Evolutionary conservation across 1,140 invertebrate species (phyloP).

Genomic region (Chironomus striatipennis): DNA sequence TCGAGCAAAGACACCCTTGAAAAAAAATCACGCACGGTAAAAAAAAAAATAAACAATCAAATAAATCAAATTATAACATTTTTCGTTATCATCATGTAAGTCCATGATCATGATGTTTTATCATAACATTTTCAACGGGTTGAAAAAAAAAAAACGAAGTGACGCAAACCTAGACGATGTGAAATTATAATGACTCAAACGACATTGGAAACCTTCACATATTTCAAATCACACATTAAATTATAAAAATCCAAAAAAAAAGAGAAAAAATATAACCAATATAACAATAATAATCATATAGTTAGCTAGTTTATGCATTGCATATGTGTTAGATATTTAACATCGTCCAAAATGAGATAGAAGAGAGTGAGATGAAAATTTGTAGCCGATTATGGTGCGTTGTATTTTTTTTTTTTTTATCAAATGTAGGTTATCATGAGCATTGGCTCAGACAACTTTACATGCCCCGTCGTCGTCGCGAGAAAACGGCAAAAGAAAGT

Average conservation of each 20-base stretch:
- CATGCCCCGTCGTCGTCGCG: background rate
- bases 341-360: background rate
- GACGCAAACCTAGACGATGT: background rate
- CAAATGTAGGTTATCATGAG: constrained; percentile 23
- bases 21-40: background rate
- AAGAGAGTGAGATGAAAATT: background rate
- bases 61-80: too few relatives aligned
- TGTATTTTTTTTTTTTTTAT: background rate
- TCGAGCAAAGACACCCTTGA: background rate
- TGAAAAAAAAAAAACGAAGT: too few relatives aligned
- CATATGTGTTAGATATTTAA: background rate
- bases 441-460: constrained; percentile 15
- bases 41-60: background rate
- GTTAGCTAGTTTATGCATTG: background rate
- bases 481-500: constrained; percentile 20
- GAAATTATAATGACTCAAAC: constrained; percentile 8
- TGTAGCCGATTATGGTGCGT: background rate
- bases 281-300: too few relatives aligned
- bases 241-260: background rate
- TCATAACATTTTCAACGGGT: background rate
- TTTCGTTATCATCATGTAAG: background rate
- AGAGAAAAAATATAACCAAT: too few relatives aligned
- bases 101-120: background rate
- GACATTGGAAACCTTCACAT: constrained; percentile 12
- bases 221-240: constrained; percentile 14